Evolutionary conservation across 2,888 invertebrate genomes (phyloP), one percentile per base, ranked within the genome.

Genomic region (Melinaea marsaeus): DNA sequence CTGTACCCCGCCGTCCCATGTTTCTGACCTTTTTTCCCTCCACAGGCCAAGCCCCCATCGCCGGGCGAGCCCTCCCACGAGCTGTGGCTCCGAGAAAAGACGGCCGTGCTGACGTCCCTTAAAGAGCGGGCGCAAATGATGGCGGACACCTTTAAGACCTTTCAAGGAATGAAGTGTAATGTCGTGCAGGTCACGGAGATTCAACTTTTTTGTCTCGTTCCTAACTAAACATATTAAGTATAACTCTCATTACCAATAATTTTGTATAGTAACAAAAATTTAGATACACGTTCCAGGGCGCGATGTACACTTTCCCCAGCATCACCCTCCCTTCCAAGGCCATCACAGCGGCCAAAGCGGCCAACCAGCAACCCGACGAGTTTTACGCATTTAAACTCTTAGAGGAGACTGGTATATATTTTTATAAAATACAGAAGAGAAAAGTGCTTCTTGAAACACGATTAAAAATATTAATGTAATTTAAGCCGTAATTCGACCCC

Each of bases 251-350:
- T 22, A 37, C 4, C 1, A 37, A 37, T 6, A 6, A 37, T 6
- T 7, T 37, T 6, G 37, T 6, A 6, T 3, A 9, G 7, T 9
- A 42, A 1, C 0, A 42, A 3, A 1, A 0, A 6, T 11, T 9
- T 6, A 9, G 7, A 7, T 60, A 22, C 2, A 1, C 13, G 9
- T 7, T 62, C 0, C 76, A 96, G 95, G 95, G 99, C 13, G 98
- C 99, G 4, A 99, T 99, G 99, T 99, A 99, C 85, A 98, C 98
- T 65, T 99, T 99, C 85, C 99, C 99, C 0, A 92, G 93, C 77
- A 91, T 99, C 63, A 91, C 92, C 55, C 79, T 99, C 61, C 97
- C 99, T 2, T 85, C 92, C 57, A 95, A 95, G 80, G 99, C 98
- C 0, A 91, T 98, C 48, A 94, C 93, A 71, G 96, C 95, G 32